phyloP scores from a whole-genome alignment of 2,797 vertebrate species.

The Esox masquinongy region DNA sequence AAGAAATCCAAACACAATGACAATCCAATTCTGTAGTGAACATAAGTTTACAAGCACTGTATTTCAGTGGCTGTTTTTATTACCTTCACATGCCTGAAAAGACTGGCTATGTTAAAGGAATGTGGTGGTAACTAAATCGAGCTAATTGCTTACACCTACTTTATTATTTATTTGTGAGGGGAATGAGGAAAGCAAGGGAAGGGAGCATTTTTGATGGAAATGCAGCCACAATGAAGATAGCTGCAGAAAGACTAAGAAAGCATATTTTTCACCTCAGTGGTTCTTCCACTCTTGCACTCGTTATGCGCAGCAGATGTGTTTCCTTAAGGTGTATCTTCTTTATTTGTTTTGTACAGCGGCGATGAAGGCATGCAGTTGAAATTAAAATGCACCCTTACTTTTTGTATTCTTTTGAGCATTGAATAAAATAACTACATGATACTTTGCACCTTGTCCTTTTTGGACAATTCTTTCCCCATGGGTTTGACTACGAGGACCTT shows the following conservation, averaged over 20 bases:
- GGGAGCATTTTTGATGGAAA: not conserved
- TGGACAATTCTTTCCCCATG: too few species aligned
- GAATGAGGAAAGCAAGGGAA: not conserved
- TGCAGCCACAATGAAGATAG: not conserved
- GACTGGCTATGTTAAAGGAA: not conserved
- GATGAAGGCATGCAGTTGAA: constrained; percentile 34
- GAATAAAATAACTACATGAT: too few species aligned
- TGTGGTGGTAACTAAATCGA: not conserved
- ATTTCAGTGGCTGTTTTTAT: not conserved
- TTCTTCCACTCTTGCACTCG: constrained; percentile 13
- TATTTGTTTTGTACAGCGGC: too few species aligned
- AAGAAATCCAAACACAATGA: not conserved
- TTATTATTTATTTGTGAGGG: not conserved
- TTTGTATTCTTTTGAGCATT: too few species aligned
- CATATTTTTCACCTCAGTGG: not conserved
- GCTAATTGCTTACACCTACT: not conserved
- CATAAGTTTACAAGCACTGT: not conserved
- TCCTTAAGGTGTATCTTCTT: constrained; percentile 19
- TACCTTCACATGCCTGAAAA: not conserved
- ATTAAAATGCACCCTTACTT: too few species aligned
- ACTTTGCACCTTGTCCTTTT: too few species aligned
- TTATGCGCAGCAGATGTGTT: constrained; percentile 36
- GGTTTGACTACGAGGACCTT: too few species aligned
- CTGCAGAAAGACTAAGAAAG: not conserved
- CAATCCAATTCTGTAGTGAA: not conserved